Base-by-base conservation (phyloP, 2,797 vertebrate species). In the Enteromius trimaculatus region DNA sequence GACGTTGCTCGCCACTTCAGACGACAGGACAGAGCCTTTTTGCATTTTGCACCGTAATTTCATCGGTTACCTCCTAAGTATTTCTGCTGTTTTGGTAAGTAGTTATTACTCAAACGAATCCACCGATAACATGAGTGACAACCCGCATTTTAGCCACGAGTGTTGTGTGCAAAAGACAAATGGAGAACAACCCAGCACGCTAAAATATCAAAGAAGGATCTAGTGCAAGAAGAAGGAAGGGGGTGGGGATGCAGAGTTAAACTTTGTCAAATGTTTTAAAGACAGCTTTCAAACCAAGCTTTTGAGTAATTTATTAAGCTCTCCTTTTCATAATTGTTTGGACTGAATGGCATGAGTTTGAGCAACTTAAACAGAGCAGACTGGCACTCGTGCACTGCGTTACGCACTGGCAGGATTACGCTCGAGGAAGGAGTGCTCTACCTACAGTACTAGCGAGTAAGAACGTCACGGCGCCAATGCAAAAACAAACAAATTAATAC, bases 191-290 rank as follows among this genome's bases (percentile, higher is more conserved):
- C 90, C 89, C 82, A 86, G 90, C 85, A 88, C 26, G 44, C 42
- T 13, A 31, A 62, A 83, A 78, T 37, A 39, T 71, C 42, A 78
- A 70, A 65, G 65, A 78, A 90, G 85, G 88, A 84, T 85, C 84
- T 66, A 88, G 84, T 84, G 79, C 86, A 79, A 88, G 81, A 77
- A 74, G 11, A 70, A 58, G 70, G 60, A 39, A 81, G 87, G 89
- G 89, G 87, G 88, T 84, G 88, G 74, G 88, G 89, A 88, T 90
- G 90, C 92, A 90, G 90, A 92, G 89, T 91, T 92, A 90, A 95
- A 95, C 93, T 95, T 95, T 95, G 89, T 92, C 85, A 87, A 91
- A 92, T 94, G 93, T 94, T 93, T 90, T 85, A 86, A 88, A 88
- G 88, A 89, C 92, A 47, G 55, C 84, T 89, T 88, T 88, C 62